Evolutionary conservation across 2,888 invertebrate species (phyloP).

Genomic region (Xylophagus ater): DNA sequence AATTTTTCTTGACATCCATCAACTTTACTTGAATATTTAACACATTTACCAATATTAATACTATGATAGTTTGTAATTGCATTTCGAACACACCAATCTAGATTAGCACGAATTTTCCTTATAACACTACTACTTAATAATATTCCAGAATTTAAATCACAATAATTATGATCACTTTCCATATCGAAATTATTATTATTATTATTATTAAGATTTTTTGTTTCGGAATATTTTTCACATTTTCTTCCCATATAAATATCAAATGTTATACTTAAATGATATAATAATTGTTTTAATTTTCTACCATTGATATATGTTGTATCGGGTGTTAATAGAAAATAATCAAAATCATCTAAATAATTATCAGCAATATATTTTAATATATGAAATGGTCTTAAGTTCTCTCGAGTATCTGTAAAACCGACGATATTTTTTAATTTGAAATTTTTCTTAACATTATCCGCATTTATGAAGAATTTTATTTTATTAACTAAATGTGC

Average conservation of each 20-base stretch:
- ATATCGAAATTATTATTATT: slow-evolving; percentile 24
- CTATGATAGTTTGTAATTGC: slow-evolving; percentile 71
- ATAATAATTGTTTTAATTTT: slow-evolving; percentile 57
- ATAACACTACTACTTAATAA: slow-evolving; percentile 80
- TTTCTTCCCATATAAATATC: slow-evolving; percentile 70
- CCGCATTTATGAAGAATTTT: slow-evolving; percentile 63
- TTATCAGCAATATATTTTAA: slow-evolving; percentile 84
- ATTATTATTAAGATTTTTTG: slow-evolving; percentile 16
- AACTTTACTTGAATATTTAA: slow-evolving; percentile 38
- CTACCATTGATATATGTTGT: slow-evolving; percentile 73
- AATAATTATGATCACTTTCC: slow-evolving; percentile 33
- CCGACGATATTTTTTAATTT: slow-evolving; percentile 65
- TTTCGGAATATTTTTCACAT: slow-evolving; percentile 41
- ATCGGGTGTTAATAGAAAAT: slow-evolving; percentile 81
- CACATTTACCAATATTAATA: slow-evolving; percentile 81
- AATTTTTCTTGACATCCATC: slow-evolving; percentile 38
- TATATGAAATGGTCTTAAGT: slow-evolving; percentile 74
- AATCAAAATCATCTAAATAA: slow-evolving; percentile 82
- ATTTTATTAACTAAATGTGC: slow-evolving; percentile 73
- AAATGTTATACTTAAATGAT: slow-evolving; percentile 69
- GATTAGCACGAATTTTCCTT: slow-evolving; percentile 58
- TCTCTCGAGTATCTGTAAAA: slow-evolving; percentile 67
- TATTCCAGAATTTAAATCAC: slow-evolving; percentile 66
- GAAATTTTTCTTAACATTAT: slow-evolving; percentile 43
- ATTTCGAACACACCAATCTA: slow-evolving; percentile 86